These are phyloP conservation scores for Antennarius maculatus DNA, from an alignment of 2,797 vertebrate genomes.

Conservation along the genomic window DNA sequence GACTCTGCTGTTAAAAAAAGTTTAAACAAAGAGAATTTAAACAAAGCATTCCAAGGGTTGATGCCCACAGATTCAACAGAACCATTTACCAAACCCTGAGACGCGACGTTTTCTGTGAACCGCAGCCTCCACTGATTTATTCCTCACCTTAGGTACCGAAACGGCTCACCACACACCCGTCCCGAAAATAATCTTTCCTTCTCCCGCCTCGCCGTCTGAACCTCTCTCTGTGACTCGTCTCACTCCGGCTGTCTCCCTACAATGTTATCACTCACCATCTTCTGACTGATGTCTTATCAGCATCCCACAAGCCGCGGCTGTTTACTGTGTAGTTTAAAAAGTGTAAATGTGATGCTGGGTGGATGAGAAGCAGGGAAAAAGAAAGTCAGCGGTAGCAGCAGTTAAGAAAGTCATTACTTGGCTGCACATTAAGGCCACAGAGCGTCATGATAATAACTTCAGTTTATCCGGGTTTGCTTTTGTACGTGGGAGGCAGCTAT, in stretches of 20 bases:
- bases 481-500: constrained; percentile 27
- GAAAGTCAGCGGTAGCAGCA: constrained; percentile 45
- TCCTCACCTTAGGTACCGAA: background rate
- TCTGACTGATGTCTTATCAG: constrained; percentile 44
- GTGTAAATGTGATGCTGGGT: constrained; percentile 4
- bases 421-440: constrained; percentile 46
- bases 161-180: constrained; percentile 4
- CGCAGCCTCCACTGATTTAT: constrained; percentile 17
- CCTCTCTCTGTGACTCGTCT: background rate
- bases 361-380: background rate
- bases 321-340: constrained; percentile 24
- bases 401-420: constrained; percentile 69
- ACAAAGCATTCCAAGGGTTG: background rate
- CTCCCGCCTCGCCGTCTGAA: constrained; percentile 2
- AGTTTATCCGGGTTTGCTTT: constrained; percentile 44
- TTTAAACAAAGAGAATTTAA: background rate
- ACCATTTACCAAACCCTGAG: constrained; percentile 9
- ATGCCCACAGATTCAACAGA: constrained; percentile 3
- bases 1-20: background rate
- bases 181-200: background rate
- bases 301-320: constrained; percentile 28
- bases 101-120: constrained; percentile 1
- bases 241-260: background rate
- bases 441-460: constrained; percentile 55
- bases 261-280: constrained; percentile 29